Base-by-base conservation (phyloP, 2,888 invertebrate species). In the Acanthosoma haemorrhoidale region DNA sequence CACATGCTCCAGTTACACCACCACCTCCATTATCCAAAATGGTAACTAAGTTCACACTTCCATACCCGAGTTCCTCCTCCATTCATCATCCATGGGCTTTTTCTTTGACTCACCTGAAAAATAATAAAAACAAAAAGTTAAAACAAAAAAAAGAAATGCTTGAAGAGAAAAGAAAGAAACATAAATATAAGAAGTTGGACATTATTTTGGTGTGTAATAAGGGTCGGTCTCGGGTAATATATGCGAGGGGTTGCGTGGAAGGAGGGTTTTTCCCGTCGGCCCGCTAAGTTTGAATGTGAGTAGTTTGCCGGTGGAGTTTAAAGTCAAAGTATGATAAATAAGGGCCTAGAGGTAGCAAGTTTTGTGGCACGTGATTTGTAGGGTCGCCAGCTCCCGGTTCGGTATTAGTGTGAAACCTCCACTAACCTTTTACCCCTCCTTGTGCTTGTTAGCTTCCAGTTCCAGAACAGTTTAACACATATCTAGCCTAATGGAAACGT, bases 261-360 rank as follows among this genome's bases (percentile, higher is more conserved):
- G 61, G 38, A 13, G n/a, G 29, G 38, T 60, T 60, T 60, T 34
- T 34, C 63, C 36, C 39, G 39, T 1, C 25, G 21, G n/a, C n/a
- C n/a, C n/a, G n/a, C 38, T 15, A 64, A 64, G 41, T 64, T 64
- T 41, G 64, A 64, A 64, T 64, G 64, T 41, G 64, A 64, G 64
- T 41, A 64, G 64, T 64, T 64, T 41, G 15, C 59, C 32, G 9
- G 29, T 4, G 31, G 64, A 64, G 64, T 64, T 64, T 64, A 64
- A 64, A 64, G 39, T 64, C 36, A 64, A 64, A 64, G 64, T 64
- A 64, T 64, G 64, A 64, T 41, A 64, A 64, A 64, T 64, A 64
- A 15, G 39, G 25, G 5, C 21, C 8, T 11, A 15, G 38, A 29
- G 29, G 64, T 21, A 29, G 39, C 39, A 64, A 64, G 64, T 64